A percentile compares a stretch with the other conserved stretches of the same genome.
Evolutionary conservation across 1,140 invertebrate genomes (phyloP).

Genomic region (Galleria mellonella): DNA sequence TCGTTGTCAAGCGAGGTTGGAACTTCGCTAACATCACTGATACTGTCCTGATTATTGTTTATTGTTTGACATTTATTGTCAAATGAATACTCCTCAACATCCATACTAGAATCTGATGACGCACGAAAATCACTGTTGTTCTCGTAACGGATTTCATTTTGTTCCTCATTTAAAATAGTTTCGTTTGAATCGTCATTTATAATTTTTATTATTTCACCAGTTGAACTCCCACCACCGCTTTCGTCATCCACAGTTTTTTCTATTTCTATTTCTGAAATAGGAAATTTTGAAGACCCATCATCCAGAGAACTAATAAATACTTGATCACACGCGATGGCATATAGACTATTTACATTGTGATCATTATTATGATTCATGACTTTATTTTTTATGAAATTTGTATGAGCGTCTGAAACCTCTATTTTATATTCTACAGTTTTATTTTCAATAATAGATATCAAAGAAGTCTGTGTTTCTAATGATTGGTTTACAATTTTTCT

Average conservation of each 20-base stretch:
- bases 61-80: conserved; percentile 16
- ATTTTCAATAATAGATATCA: conserved; percentile 43
- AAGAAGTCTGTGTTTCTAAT: conserved; percentile 56
- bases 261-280: conserved; percentile 19
- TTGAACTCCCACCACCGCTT: conserved; percentile 15
- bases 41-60: conserved; percentile 12
- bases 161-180: conserved; percentile 11
- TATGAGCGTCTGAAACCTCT: conserved; percentile 6
- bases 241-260: conserved; percentile 8
- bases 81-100: conserved; percentile 56
- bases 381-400: neutral
- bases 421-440: conserved; percentile 42
- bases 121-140: conserved; percentile 26
- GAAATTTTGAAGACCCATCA: conserved; percentile 32
- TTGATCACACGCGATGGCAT: conserved; percentile 5
- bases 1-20: conserved; percentile 42
- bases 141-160: conserved; percentile 18
- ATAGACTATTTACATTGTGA: neutral
- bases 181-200: conserved; percentile 31
- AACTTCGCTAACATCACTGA: conserved; percentile 26
- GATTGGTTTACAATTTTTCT: conserved; percentile 18
- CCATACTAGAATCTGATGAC: conserved; percentile 26
- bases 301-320: conserved; percentile 22
- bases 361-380: neutral
- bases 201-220: conserved; percentile 22